Evolutionary conservation across 1,140 invertebrate genomes (phyloP).

Genomic region (Brachionus sp.): DNA sequence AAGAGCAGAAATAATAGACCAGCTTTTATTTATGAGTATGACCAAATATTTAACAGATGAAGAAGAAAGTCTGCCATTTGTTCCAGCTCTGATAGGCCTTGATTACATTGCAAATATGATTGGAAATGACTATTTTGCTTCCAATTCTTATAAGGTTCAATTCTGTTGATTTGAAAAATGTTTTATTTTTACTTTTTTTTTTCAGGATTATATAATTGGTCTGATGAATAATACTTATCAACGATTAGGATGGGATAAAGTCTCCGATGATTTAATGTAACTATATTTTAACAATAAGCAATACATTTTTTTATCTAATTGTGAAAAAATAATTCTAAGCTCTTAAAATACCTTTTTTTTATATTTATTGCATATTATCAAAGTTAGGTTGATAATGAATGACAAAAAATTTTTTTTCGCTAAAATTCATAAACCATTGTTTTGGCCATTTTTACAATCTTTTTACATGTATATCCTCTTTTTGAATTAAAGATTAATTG

Average conservation of each 20-base stretch:
- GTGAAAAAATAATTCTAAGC: too few relatives aligned
- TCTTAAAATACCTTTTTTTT: too few relatives aligned
- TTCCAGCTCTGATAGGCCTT: conserved; percentile 32
- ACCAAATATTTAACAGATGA: conserved; percentile 19
- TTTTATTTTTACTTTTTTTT: neutral
- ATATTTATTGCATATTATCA: too few relatives aligned
- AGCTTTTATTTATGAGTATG: conserved; percentile 15
- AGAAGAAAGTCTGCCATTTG: conserved; percentile 24
- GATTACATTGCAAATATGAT: neutral
- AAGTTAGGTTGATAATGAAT: too few relatives aligned
- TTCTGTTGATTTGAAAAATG: neutral
- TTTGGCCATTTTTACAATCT: too few relatives aligned
- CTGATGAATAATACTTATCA: neutral
- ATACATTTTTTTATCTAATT: neutral
- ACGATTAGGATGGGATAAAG: neutral
- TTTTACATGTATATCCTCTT: too few relatives aligned
- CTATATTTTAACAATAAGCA: too few relatives aligned
- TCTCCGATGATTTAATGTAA: neutral
- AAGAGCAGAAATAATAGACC: conserved; percentile 48
- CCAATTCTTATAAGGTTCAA: neutral
- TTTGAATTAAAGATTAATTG: too few relatives aligned
- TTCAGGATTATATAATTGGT: conserved; percentile 7
- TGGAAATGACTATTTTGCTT: neutral
- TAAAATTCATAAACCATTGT: too few relatives aligned
- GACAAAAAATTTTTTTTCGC: too few relatives aligned